These are phyloP conservation scores for Diloba caeruleocephala DNA, from an alignment of 2,888 invertebrate species.

Conservation along the genomic window DNA sequence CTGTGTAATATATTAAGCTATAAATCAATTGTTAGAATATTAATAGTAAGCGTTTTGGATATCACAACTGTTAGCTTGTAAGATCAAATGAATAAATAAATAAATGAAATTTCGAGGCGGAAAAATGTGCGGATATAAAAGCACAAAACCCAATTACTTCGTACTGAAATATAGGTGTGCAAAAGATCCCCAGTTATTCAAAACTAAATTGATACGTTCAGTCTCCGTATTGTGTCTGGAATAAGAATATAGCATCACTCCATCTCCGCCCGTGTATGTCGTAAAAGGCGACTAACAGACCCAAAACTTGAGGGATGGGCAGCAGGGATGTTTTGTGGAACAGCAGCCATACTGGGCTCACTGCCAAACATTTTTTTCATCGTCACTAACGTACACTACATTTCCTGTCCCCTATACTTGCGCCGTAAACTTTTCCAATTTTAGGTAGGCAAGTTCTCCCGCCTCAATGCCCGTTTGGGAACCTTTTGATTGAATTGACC, in stretches of 20 bases:
- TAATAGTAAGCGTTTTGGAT: too few species aligned
- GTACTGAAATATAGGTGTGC: not conserved
- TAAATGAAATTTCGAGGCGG: not conserved
- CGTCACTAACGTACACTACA: not conserved
- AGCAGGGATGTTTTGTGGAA: too few species aligned
- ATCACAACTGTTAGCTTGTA: too few species aligned
- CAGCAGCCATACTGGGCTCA: too few species aligned
- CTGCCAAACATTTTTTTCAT: not conserved
- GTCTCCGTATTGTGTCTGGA: too few species aligned
- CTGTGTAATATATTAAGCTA: too few species aligned
- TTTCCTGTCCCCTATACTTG: not conserved
- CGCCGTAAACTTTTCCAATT: constrained; percentile 22
- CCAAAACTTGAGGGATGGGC: too few species aligned
- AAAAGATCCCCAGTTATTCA: not conserved
- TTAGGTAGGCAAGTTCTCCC: constrained; percentile 1
- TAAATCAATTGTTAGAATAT: too few species aligned
- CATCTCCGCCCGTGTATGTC: too few species aligned
- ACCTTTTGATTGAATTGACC: constrained; percentile 30
- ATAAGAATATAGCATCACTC: too few species aligned
- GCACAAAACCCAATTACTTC: not conserved
- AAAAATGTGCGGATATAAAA: not conserved
- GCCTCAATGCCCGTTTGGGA: constrained; percentile 12
- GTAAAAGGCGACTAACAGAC: too few species aligned
- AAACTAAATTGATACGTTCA: not conserved
- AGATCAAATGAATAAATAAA: too few species aligned